Evolutionary conservation across 2,888 invertebrate genomes (phyloP).

Genomic region (Chalcosyrphus nemorum): DNA sequence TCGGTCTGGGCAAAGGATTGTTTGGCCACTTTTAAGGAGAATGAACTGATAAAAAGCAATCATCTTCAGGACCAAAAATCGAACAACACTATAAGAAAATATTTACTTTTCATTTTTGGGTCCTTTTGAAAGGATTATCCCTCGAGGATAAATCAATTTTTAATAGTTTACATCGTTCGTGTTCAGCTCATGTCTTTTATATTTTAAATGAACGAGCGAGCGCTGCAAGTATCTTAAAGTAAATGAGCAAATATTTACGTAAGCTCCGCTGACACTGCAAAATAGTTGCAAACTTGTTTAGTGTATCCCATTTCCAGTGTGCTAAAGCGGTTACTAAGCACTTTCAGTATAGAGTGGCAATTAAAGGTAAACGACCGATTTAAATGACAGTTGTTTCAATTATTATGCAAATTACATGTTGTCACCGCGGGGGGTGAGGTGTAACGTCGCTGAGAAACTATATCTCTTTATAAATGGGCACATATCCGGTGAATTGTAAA

Average conservation of each 20-base stretch:
- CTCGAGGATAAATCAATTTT: background rate
- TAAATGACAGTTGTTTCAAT: conserved; percentile 17
- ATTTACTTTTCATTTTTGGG: conserved; percentile 32
- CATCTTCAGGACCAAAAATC: background rate
- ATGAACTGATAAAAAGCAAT: background rate
- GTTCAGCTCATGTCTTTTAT: background rate
- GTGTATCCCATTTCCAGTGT: background rate
- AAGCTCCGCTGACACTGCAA: conserved; percentile 42
- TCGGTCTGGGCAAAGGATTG: background rate
- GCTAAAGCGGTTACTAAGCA: conserved; percentile 2
- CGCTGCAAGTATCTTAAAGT: background rate
- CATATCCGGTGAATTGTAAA: background rate
- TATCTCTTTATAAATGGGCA: background rate
- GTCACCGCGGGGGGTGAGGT: background rate
- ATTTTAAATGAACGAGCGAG: background rate
- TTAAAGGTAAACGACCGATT: conserved; percentile 27
- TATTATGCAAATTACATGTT: conserved; percentile 21
- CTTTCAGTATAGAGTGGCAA: background rate
- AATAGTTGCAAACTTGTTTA: conserved; percentile 2
- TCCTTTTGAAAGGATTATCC: background rate
- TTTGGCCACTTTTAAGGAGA: background rate
- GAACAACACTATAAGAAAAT: conserved; percentile 5
- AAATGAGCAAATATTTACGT: conserved; percentile 32
- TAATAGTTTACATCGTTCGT: background rate
- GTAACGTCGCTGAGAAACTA: conserved; percentile 1